Evolutionary conservation across 2,797 vertebrate species (phyloP), one percentile per base, ranked within the genome.

Genomic region (Setipinna tenuifilis): DNA sequence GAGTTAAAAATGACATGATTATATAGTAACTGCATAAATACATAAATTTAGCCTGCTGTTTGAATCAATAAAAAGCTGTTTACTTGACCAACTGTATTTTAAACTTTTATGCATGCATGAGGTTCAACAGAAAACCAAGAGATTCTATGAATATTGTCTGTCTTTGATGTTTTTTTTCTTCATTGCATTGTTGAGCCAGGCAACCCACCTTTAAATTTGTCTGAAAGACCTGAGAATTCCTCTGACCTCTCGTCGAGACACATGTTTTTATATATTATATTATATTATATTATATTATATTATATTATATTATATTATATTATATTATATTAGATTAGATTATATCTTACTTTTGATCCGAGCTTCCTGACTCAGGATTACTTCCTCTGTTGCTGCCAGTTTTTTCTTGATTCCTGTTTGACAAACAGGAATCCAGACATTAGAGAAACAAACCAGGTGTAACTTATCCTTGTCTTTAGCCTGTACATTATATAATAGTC

Each of bases 191-290:
- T 6, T n/a, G 21, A 81, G 46, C 10, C 41, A 84, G n/a, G 58
- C 35, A 2, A 75, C 86, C 75, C 57, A 85, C 83, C 25, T 7
- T 0, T 80, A 19, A 14, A 82, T 11, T 50, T 0, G 0, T 75
- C 12, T 44, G 48, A 17, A 83, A 78, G 1, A 21, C 61, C 86
- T 50, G 57, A 6, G 4, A 81, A 75, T 80, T 87, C 12, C 31
- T 85, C 62, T 59, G 0, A 0, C 54, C 44, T 12, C 16, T 2
- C 25, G 0, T 58, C 9, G 35, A 41, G 35, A 41, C 35, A 41
- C 35, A 41, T 5, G 35, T 41, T n/a, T n/a, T n/a, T 41, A 41
- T 41, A 41, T 41, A 5, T 41, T 41, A 5, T 41, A 41, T 41
- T 41, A 41, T 41, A 5, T 41, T 41, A 41, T 41, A 5, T 41